These are phyloP conservation scores for Cavia aperea DNA, from an alignment of 2,113 vertebrate species.

Conservation along the genomic window DNA sequence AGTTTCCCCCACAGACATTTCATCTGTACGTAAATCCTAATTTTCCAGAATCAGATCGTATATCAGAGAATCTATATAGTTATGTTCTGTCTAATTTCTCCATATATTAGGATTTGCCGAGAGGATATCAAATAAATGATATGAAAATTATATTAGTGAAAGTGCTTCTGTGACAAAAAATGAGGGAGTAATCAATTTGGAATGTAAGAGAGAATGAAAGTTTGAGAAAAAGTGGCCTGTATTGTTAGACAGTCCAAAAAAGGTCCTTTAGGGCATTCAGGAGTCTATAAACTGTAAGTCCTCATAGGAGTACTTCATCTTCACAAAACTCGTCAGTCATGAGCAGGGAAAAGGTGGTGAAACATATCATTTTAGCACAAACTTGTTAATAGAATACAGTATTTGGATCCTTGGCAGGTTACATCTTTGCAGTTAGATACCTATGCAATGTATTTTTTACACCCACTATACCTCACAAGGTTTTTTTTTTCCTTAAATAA, in stretches of 20 bases:
- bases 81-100: not conserved
- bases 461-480: not conserved
- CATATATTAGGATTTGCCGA: not conserved
- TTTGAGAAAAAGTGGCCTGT: not conserved
- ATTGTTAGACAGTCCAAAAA: not conserved
- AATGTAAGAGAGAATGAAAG: not conserved
- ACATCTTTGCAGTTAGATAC: not conserved
- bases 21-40: not conserved
- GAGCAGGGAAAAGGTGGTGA: not conserved
- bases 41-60: constrained; percentile 22
- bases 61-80: not conserved
- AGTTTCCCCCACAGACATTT: not conserved
- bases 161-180: not conserved
- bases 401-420: not conserved
- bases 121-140: not conserved
- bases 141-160: not conserved
- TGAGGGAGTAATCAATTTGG: not conserved
- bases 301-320: not conserved
- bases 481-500: not conserved
- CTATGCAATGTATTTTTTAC: not conserved
- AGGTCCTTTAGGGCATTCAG: not conserved
- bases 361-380: not conserved
- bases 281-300: not conserved
- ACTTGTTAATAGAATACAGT: not conserved
- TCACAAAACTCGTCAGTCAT: not conserved